phyloP scores from a whole-genome alignment of 2,113 vertebrate species.

The Ophthalmolycus amberensis region DNA sequence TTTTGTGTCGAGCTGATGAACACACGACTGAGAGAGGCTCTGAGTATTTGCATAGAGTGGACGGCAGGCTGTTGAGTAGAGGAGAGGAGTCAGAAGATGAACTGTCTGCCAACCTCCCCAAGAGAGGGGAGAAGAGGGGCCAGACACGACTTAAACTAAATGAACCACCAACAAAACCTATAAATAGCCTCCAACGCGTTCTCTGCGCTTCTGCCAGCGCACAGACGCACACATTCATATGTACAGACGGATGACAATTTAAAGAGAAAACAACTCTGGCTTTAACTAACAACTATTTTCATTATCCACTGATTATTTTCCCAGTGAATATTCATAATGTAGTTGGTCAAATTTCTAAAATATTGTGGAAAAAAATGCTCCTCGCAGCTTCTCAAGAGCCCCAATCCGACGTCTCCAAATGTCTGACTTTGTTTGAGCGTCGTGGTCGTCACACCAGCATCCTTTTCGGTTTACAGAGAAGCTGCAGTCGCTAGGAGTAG shows the following conservation, averaged over 20 bases:
- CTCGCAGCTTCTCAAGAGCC: neutral
- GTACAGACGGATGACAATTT: slow-evolving; percentile 6
- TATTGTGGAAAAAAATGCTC: too few species aligned
- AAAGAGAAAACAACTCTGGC: neutral
- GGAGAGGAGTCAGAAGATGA: slow-evolving; percentile 47
- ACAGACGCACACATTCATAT: neutral
- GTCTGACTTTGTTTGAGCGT: neutral
- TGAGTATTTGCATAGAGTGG: slow-evolving; percentile 16
- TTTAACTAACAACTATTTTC: neutral
- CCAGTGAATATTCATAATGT: neutral
- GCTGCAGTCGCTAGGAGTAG: neutral
- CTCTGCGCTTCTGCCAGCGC: neutral
- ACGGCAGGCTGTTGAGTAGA: slow-evolving; percentile 39
- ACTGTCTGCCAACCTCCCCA: slow-evolving; percentile 63
- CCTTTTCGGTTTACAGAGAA: neutral
- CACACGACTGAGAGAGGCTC: slow-evolving; percentile 16
- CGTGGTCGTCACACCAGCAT: neutral
- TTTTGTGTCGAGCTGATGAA: neutral
- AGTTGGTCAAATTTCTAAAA: neutral
- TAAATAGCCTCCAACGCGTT: slow-evolving; percentile 37
- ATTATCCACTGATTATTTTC: neutral
- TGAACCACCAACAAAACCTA: slow-evolving; percentile 26
- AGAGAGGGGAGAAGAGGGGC: slow-evolving; percentile 50
- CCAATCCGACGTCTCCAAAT: neutral
- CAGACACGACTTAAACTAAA: slow-evolving; percentile 39